phyloP scores from a whole-genome alignment of 1,140 invertebrate species.

The Drosophila leontia region DNA sequence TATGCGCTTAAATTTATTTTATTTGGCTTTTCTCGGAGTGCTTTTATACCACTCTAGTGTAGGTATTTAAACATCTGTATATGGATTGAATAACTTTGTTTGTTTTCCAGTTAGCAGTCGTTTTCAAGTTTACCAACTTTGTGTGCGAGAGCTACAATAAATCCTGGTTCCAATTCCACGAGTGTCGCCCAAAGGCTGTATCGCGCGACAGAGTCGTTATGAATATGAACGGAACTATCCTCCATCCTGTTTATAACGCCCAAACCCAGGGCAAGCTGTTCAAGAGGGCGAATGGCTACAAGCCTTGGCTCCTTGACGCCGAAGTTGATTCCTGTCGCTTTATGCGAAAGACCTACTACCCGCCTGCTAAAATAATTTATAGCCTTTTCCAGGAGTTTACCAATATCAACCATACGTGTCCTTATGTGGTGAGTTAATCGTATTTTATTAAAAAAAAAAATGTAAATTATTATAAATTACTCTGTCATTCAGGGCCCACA shows the following conservation, averaged over 20 bases:
- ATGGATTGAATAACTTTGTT: background rate
- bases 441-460: background rate
- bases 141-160: conserved; percentile 10
- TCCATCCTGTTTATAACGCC: background rate
- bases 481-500: background rate
- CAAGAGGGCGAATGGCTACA: conserved; percentile 5
- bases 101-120: background rate
- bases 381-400: conserved; percentile 13
- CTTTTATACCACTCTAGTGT: background rate
- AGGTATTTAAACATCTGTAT: background rate
- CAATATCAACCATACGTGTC: conserved; percentile 39
- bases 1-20: background rate
- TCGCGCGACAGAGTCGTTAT: background rate
- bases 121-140: conserved; percentile 6
- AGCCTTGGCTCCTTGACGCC: conserved; percentile 12
- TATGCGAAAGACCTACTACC: conserved; percentile 2
- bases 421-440: conserved; percentile 19
- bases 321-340: conserved; percentile 26
- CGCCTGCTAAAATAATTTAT: conserved; percentile 7
- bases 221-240: conserved; percentile 10
- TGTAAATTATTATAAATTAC: no score
- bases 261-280: background rate
- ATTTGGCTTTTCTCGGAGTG: background rate
- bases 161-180: background rate
- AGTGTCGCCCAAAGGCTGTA: background rate